A percentile compares a stretch with the other conserved stretches of the same genome.
These are phyloP conservation scores for Istiophorus platypterus DNA, from an alignment of 2,113 vertebrate genomes.

Conservation along the genomic window DNA sequence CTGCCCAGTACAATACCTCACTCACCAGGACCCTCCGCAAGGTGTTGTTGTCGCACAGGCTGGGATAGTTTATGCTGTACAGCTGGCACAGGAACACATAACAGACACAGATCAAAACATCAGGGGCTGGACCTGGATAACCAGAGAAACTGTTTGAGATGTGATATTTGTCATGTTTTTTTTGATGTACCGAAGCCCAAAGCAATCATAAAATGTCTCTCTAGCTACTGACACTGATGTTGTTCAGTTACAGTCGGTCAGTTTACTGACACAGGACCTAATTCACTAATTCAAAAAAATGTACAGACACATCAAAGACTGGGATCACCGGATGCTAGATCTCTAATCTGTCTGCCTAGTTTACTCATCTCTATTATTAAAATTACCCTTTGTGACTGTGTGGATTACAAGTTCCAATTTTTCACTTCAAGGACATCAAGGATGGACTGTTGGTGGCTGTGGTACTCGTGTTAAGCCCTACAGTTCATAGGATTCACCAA, in stretches of 20 bases:
- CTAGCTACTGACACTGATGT: not conserved
- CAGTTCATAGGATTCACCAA: too few species aligned
- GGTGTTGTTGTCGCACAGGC: constrained; percentile 90
- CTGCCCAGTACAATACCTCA: constrained; percentile 85
- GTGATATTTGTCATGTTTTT: not conserved
- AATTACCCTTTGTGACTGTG: not conserved
- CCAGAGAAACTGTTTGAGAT: not conserved
- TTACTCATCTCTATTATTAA: not conserved
- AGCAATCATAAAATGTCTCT: not conserved
- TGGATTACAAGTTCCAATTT: not conserved
- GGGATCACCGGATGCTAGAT: too few species aligned
- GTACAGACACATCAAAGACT: too few species aligned
- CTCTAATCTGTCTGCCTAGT: too few species aligned
- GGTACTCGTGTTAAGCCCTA: too few species aligned
- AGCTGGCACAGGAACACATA: constrained; percentile 80
- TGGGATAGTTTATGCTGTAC: constrained; percentile 90
- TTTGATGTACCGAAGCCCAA: too few species aligned
- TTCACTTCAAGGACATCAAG: too few species aligned
- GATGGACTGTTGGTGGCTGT: too few species aligned
- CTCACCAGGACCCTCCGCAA: constrained; percentile 83
- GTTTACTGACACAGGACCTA: too few species aligned
- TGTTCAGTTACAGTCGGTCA: too few species aligned
- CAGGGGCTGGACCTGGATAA: not conserved
- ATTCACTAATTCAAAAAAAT: too few species aligned
- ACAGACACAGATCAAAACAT: not conserved